A percentile compares a stretch with the other conserved stretches of the same genome.
phyloP scores from a whole-genome alignment of 2,113 vertebrate genomes.

The Cephalopholis sonnerati region DNA sequence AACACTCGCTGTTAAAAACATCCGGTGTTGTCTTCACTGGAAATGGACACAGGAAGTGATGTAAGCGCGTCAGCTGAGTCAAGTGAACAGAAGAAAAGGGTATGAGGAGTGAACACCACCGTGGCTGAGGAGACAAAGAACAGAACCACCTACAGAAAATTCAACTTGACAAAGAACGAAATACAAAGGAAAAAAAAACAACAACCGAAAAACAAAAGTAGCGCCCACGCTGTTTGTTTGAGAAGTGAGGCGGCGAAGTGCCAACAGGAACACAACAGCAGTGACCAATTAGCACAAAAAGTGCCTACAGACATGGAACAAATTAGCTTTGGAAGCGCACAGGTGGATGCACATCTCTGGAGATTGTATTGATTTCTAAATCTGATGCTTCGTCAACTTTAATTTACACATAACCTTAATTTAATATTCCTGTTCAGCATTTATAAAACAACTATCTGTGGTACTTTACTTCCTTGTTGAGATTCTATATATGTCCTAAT shows the following conservation, averaged over 20 bases:
- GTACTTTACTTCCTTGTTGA: not conserved
- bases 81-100: conserved; percentile 18
- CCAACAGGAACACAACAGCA: not conserved
- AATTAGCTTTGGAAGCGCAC: not conserved
- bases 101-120: not conserved
- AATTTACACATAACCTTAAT: not conserved
- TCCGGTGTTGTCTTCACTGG: not conserved
- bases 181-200: not conserved
- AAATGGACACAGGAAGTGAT: conserved; percentile 52
- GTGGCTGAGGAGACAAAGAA: conserved; percentile 28
- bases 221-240: conserved; percentile 24
- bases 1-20: not conserved
- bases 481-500: not conserved
- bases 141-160: conserved; percentile 45
- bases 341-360: not conserved
- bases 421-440: not conserved
- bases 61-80: conserved; percentile 14
- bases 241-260: not conserved
- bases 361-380: not conserved
- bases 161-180: not conserved
- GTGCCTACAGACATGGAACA: not conserved
- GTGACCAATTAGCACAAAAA: not conserved
- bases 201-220: conserved; percentile 13
- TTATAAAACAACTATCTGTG: not conserved
- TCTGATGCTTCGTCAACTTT: not conserved